Conservation (phyloP, 2,113 vertebrate species). For the Catharus fuscescens region DNA sequence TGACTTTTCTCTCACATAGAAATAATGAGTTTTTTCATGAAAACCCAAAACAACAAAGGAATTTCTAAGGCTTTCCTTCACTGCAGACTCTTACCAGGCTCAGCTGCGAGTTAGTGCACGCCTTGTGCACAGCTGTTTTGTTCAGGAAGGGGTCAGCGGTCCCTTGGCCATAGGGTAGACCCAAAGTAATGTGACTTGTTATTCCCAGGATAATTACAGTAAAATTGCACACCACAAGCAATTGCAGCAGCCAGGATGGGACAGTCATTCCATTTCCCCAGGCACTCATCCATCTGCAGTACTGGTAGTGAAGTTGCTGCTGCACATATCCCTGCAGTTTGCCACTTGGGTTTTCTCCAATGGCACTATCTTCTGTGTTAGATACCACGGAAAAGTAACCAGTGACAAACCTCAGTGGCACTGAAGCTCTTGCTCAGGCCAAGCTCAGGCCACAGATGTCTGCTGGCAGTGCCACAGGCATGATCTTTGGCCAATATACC, state of each 20-base stretch:
- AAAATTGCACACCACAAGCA: background rate
- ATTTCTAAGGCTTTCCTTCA: background rate
- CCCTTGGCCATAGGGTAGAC: background rate
- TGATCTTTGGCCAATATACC: background rate
- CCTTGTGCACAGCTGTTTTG: background rate
- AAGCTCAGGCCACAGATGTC: background rate
- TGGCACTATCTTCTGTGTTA: background rate
- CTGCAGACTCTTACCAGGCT: background rate
- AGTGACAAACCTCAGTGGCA: background rate
- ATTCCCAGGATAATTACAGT: background rate
- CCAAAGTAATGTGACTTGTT: background rate
- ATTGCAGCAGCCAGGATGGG: rapidly evolving
- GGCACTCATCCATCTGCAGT: background rate
- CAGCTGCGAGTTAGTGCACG: rapidly evolving
- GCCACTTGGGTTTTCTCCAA: background rate
- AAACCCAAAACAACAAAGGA: background rate
- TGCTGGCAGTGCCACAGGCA: background rate
- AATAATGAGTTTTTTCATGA: background rate
- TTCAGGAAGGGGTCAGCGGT: background rate
- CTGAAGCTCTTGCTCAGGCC: background rate
- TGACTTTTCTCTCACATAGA: background rate
- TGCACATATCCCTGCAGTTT: background rate
- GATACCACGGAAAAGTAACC: background rate
- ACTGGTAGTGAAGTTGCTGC: background rate
- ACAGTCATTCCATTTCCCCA: background rate